These are phyloP conservation scores for Caenorhabditis afra DNA, from an alignment of 2,888 invertebrate genomes.

Conservation along the genomic window DNA sequence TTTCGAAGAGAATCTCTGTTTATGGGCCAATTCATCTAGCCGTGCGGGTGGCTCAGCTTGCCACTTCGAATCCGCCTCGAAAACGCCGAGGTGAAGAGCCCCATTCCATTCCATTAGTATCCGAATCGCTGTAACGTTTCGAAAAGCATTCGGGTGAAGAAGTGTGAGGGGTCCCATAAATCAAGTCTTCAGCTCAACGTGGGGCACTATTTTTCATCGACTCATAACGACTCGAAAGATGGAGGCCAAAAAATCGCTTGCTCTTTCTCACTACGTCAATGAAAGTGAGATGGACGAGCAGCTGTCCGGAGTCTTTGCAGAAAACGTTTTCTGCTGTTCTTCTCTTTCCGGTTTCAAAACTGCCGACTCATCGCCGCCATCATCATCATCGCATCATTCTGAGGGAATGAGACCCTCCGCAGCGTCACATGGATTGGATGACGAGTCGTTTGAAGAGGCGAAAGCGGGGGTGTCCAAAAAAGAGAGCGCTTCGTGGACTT, in stretches of 20 bases:
- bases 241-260: constrained; percentile 21
- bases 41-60: constrained; percentile 26
- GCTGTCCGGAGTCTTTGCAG: constrained; percentile 26
- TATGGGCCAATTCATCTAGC: constrained; percentile 29
- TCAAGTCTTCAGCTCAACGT: constrained; percentile 11
- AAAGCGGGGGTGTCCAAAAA: constrained; percentile 26
- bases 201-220: constrained; percentile 14
- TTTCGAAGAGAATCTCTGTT: constrained; percentile 20
- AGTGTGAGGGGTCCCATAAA: constrained; percentile 33
- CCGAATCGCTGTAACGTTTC: constrained; percentile 22
- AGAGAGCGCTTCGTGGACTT: constrained; percentile 12
- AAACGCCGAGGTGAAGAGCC: neutral
- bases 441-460: constrained; percentile 18
- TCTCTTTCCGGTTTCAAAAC: constrained; percentile 24
- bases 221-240: constrained; percentile 2
- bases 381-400: constrained; percentile 1
- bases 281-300: constrained; percentile 25
- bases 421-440: constrained; percentile 18
- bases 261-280: constrained; percentile 33
- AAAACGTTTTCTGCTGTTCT: constrained; percentile 4
- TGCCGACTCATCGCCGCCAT: neutral
- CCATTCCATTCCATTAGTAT: constrained; percentile 34
- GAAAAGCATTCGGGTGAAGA: constrained; percentile 4
- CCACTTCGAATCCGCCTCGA: neutral
- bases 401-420: neutral